Evolutionary conservation across 2,113 vertebrate genomes (phyloP).

Genomic region (Acrocephalus kingi): DNA sequence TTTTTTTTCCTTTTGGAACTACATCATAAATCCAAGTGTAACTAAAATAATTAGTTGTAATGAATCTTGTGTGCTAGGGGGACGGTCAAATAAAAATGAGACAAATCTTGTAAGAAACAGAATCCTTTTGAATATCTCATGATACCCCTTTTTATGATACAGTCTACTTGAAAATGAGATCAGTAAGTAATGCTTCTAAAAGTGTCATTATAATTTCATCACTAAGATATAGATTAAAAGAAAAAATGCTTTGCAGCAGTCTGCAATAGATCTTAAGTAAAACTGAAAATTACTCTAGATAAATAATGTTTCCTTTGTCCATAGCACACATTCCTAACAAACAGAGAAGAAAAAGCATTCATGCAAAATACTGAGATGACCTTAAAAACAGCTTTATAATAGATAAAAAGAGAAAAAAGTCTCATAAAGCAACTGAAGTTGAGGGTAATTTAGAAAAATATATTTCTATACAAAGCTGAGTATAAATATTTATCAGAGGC

Average conservation of each 20-base stretch:
- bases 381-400: not conserved
- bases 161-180: not conserved
- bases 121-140: not conserved
- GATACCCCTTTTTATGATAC: not conserved
- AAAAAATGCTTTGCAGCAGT: not conserved
- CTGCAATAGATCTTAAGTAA: not conserved
- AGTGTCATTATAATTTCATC: not conserved
- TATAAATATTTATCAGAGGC: constrained; percentile 45
- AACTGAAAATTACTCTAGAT: not conserved
- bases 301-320: not conserved
- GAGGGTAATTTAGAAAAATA: not conserved
- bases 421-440: not conserved
- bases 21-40: not conserved
- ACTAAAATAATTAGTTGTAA: not conserved
- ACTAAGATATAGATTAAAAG: not conserved
- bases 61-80: not conserved
- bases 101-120: not conserved
- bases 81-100: not conserved
- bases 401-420: not conserved
- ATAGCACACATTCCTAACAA: not conserved
- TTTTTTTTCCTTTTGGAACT: not conserved
- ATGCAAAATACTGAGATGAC: not conserved
- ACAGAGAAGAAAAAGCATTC: not conserved
- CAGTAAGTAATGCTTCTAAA: not conserved
- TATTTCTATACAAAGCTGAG: not conserved